A percentile compares a stretch with the other conserved stretches of the same genome.
These are phyloP conservation scores for Hydrolagus affinis DNA, from an alignment of 2,113 vertebrate genomes.

Conservation along the genomic window DNA sequence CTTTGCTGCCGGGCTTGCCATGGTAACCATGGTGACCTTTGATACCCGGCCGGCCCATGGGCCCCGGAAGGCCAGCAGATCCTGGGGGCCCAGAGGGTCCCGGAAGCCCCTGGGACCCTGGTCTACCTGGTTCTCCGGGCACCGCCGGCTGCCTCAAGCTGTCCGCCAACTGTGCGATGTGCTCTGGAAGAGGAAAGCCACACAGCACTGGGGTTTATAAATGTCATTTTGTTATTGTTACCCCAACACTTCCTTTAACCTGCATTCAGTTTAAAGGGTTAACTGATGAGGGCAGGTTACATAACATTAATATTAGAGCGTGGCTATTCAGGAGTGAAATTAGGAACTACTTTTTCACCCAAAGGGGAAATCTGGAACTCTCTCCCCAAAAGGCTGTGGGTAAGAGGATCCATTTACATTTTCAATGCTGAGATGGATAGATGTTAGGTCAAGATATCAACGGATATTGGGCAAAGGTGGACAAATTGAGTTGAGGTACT, in stretches of 20 bases:
- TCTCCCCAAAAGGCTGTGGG: no score
- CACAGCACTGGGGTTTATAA: background rate
- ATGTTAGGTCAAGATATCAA: no score
- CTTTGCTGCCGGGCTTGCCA: slow-evolving; percentile 60
- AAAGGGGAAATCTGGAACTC: no score
- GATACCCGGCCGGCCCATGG: slow-evolving; percentile 45
- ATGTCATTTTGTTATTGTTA: background rate
- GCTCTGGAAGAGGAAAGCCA: slow-evolving; percentile 44
- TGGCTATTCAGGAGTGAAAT: no score
- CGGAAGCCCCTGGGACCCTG: slow-evolving; percentile 51
- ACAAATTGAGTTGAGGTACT: no score
- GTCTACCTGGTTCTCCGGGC: slow-evolving; percentile 50
- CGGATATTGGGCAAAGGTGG: no score
- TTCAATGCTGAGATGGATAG: no score
- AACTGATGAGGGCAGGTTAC: no score
- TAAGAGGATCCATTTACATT: no score
- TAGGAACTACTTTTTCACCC: no score
- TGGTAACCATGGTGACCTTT: slow-evolving; percentile 60
- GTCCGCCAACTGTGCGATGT: slow-evolving; percentile 58
- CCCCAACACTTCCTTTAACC: background rate
- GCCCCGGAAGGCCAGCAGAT: slow-evolving; percentile 45
- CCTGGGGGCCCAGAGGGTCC: slow-evolving; percentile 54
- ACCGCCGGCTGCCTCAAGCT: slow-evolving; percentile 54
- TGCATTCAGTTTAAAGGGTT: background rate
- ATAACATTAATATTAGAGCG: no score